Evolutionary conservation across 2,888 invertebrate species (phyloP), one percentile per base, ranked within the genome.

Genomic region (Harmothoe impar): DNA sequence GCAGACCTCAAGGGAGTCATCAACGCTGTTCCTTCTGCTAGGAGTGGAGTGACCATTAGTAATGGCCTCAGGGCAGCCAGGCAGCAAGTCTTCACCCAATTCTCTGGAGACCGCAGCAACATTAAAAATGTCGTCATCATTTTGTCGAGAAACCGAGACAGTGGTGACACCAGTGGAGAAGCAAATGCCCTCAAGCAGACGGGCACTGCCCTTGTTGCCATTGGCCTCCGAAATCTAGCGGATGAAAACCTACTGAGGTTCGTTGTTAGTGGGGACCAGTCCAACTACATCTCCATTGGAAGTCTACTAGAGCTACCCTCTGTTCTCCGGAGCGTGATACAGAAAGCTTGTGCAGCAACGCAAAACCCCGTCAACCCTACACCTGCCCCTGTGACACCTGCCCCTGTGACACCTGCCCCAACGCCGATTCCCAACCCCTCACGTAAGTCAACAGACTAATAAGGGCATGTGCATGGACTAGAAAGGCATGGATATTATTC

Each of bases 71-170:
- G 81, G 5, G 81, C n/a, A 15, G 43, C 43, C 5, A 15, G 81
- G 23, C 81, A 43, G 5, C 81, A 81, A 20, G 81, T 81, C 5
- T 81, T 81, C 43, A 43, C 43, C 23, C 10, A 33, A 20, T 33
- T 81, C 43, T 33, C 23, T 25, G 86, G 86, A 10, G 86, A 86
- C 29, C 52, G 86, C 17, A 23, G 25, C 86, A 25, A 51, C 17
- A 52, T 31, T 23, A 7, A 51, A 54, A 86, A 86, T 86, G 86
- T 86, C 15, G 54, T 81, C 17, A 81, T 81, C 43, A 20, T 81
- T 12, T 17, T 81, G 43, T 81, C 81, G 0, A 33, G 81, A 35
- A 35, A 35, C 43, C 43, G 20, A 20, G 81, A 81, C 43, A 35
- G 35, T 1, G 43, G 35, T 5, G 81, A 33, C 43, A 43, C 43